Conservation (phyloP, 2,113 vertebrate genomes). For the Lepisosteus oculatus region DNA sequence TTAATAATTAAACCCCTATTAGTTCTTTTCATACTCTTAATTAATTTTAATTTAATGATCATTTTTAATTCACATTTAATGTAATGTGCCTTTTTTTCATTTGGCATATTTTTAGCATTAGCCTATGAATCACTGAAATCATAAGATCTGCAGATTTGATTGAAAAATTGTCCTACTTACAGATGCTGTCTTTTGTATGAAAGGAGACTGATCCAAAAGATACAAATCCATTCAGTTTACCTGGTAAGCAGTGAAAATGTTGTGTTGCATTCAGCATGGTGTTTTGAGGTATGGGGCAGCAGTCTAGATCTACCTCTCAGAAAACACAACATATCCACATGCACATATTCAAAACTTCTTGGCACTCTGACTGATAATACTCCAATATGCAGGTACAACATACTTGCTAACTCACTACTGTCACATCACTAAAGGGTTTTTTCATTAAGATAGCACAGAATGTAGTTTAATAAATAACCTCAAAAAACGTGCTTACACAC, state of each 20-base stretch:
- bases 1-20: slow-evolving; percentile 56
- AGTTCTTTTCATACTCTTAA: slow-evolving; percentile 36
- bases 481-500: too few species aligned
- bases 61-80: slow-evolving; percentile 38
- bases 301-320: too few species aligned
- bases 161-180: neutral
- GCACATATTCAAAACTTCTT: too few species aligned
- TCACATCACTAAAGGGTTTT: slow-evolving; percentile 56
- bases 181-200: slow-evolving; percentile 5
- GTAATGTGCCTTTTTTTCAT: slow-evolving; percentile 36
- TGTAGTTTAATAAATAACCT: slow-evolving; percentile 76
- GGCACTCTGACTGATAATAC: slow-evolving; percentile 78
- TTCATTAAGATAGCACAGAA: slow-evolving; percentile 65
- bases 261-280: too few species aligned
- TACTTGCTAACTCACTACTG: slow-evolving; percentile 34
- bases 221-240: too few species aligned
- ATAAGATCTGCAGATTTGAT: slow-evolving; percentile 8
- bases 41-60: slow-evolving; percentile 46
- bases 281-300: too few species aligned
- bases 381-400: slow-evolving; percentile 64
- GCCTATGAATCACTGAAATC: slow-evolving; percentile 11
- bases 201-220: too few species aligned
- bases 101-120: slow-evolving; percentile 35
- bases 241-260: too few species aligned
- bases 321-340: too few species aligned